Base-by-base conservation (phyloP, 1,140 invertebrate species). In the Saccostrea cuccullata region DNA sequence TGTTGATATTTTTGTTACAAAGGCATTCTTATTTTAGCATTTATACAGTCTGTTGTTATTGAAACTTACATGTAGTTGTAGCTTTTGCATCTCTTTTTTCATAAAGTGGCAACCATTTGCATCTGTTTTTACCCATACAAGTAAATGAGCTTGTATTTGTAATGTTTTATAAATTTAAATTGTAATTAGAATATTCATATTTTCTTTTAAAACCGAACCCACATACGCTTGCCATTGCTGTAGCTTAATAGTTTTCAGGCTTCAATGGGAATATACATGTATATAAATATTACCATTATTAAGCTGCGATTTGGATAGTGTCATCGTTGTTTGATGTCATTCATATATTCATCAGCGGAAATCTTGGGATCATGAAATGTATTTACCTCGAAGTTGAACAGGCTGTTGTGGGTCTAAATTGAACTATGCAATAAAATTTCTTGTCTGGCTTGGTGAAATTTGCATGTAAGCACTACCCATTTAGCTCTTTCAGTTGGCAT, bases 1-100 rank as follows among this genome's bases (percentile, higher is more conserved):
- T 73, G 67, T 73, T 73, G 67, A 73, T 73, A 73, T 73, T 73
- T 73, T 73, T 73, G 67, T 73, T 73, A 73, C 67, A 73, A 73
- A 73, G 67, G 67, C 67, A 73, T 73, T 73, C 67, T 73, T 73
- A 13, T 73, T 26, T 73, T 73, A 73, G 67, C 67, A 73, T 73
- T 73, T 73, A 73, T 73, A 73, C 67, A 73, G 67, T 73, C 20
- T 73, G 67, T 73, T 73, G 23, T 73, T 73, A 30, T 73, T 73
- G 26, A 73, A 73, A 70, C 6, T 60, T 26, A 73, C 13, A 17
- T 60, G 58, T 70, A 70, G 67, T n/a, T 70, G 67, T 73, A 73
- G 67, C 67, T 73, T 73, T 73, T 73, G 67, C 67, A 73, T 23
- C 67, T 23, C 11, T 73, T 73, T 70, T 73, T 30, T 73, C 67